A percentile compares a stretch with the other conserved stretches of the same genome.
Evolutionary conservation across 2,113 vertebrate genomes (phyloP).

Genomic region (Asarcornis scutulata): DNA sequence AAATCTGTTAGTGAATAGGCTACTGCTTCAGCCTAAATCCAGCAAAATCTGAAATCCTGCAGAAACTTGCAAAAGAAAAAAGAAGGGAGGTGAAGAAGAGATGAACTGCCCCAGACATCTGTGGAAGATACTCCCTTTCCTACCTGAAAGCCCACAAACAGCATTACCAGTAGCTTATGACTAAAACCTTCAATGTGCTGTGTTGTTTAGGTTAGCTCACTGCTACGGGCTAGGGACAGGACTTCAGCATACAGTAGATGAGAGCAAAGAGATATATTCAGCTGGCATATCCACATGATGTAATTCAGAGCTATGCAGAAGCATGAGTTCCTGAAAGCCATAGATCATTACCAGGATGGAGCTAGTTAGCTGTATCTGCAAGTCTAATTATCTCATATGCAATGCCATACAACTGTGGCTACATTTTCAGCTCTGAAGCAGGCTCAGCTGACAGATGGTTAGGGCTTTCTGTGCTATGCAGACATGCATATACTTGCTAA

Average conservation of each 20-base stretch:
- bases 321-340: not conserved
- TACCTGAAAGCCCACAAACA: not conserved
- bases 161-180: not conserved
- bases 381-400: not conserved
- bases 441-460: not conserved
- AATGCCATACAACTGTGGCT: not conserved
- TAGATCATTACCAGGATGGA: not conserved
- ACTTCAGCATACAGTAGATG: not conserved
- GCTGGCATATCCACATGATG: not conserved
- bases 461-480: not conserved
- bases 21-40: not conserved
- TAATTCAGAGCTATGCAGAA: not conserved
- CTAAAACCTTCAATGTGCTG: not conserved
- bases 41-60: not conserved
- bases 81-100: not conserved
- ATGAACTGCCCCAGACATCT: not conserved
- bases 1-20: not conserved
- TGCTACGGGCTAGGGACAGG: not conserved
- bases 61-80: not conserved
- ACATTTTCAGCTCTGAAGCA: not conserved
- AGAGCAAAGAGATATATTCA: not conserved
- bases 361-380: conserved; percentile 1
- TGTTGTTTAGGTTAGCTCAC: not conserved
- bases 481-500: not conserved
- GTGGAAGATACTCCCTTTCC: not conserved